Percentiles rank a stretch among this genome's conserved stretches.
phyloP scores from a whole-genome alignment of 2,888 invertebrate genomes.

The Melieria omissa region DNA sequence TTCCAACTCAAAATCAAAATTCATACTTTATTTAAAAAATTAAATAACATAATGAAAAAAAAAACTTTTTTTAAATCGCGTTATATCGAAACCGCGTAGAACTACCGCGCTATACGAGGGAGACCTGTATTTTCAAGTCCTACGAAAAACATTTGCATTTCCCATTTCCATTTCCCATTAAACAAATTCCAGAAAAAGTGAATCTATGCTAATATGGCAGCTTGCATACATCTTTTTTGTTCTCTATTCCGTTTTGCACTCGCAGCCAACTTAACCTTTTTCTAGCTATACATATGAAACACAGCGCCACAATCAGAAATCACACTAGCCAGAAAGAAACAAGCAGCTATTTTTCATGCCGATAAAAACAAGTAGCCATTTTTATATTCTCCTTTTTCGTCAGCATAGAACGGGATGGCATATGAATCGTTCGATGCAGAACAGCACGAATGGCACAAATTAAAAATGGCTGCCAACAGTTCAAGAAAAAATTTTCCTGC shows the following conservation, averaged over 20 bases:
- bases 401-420: conserved; percentile 11
- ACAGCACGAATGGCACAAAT: conserved; percentile 15
- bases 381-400: conserved; percentile 4
- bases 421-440: neutral
- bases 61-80: no score
- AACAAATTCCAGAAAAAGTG: neutral
- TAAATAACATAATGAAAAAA: no score
- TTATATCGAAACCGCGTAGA: no score
- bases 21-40: no score
- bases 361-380: conserved; percentile 30
- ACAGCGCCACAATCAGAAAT: no score
- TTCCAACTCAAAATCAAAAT: no score
- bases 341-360: neutral
- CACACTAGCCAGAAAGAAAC: neutral
- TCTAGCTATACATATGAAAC: no score
- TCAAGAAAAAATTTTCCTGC: conserved; percentile 5
- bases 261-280: conserved; percentile 21
- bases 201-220: conserved; percentile 17
- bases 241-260: conserved; percentile 16
- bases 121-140: no score
- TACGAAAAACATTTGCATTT: neutral
- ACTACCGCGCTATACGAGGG: no score
- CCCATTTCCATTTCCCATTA: neutral
- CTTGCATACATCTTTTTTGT: conserved; percentile 10
- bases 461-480: conserved; percentile 42